Conservation (phyloP, 1,140 invertebrate genomes). For the Hylyphantes graminicola region DNA sequence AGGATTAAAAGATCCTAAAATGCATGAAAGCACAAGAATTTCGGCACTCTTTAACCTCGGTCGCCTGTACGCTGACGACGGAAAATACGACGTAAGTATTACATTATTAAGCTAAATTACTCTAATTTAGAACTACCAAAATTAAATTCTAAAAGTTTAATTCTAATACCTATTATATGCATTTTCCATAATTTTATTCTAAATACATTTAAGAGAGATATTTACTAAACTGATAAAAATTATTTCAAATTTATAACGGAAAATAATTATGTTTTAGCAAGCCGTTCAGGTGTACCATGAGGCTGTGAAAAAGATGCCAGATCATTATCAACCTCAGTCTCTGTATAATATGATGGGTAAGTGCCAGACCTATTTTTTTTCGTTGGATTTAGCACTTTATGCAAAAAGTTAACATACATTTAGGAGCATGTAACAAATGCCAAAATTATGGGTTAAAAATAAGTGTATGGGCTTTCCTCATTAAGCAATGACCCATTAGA, state of each 20-base stretch:
- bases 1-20: conserved; percentile 86
- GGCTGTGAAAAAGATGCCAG: conserved; percentile 83
- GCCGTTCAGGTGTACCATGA: conserved; percentile 90
- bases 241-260: too few species aligned
- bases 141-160: background rate
- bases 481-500: too few species aligned
- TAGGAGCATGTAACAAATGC: too few species aligned
- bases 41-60: conserved; percentile 93
- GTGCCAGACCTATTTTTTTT: conserved; percentile 7
- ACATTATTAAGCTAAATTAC: background rate
- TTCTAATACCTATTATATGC: background rate
- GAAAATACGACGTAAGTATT: conserved; percentile 72
- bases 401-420: too few species aligned
- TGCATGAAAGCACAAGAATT: conserved; percentile 89
- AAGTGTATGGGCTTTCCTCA: too few species aligned
- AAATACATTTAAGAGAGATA: too few species aligned
- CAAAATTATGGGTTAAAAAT: too few species aligned
- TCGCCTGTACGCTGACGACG: conserved; percentile 87
- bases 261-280: conserved; percentile 70
- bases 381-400: too few species aligned
- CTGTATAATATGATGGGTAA: conserved; percentile 84
- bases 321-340: conserved; percentile 81
- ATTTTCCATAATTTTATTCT: background rate
- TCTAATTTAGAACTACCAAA: background rate
- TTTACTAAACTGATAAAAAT: too few species aligned